Conservation (phyloP, 2,888 invertebrate genomes). For the Drosophila vallismaia region DNA sequence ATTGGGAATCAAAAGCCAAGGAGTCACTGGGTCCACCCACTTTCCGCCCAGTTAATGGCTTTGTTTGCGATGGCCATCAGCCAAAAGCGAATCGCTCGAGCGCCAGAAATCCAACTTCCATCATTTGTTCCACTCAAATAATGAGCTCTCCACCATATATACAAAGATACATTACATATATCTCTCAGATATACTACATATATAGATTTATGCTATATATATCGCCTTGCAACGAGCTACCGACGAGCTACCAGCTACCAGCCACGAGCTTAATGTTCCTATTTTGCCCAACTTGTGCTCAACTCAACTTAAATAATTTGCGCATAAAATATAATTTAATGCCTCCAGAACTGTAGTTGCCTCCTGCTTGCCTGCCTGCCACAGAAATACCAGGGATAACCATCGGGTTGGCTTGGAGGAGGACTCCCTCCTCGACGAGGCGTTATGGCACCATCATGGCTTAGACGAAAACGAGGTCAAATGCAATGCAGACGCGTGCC, state of each 20-base stretch:
- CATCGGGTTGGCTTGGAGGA: background rate
- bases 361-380: background rate
- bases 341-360: conserved; percentile 13
- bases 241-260: too few species aligned
- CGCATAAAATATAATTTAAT: conserved; percentile 77
- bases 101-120: conserved; percentile 15
- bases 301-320: conserved; percentile 73
- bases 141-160: conserved; percentile 35
- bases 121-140: conserved; percentile 53
- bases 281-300: conserved; percentile 67
- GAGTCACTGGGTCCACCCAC: conserved; percentile 55
- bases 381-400: conserved; percentile 9
- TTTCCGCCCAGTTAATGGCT: conserved; percentile 67
- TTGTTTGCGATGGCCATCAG: conserved; percentile 73
- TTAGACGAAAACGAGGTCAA: conserved; percentile 56
- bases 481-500: conserved; percentile 54
- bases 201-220: too few species aligned
- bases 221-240: too few species aligned
- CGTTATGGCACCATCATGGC: conserved; percentile 28
- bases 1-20: conserved; percentile 39
- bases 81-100: conserved; percentile 43
- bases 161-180: background rate
- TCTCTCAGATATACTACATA: background rate
- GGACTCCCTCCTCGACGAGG: background rate
- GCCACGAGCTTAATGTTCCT: conserved; percentile 57